Evolutionary conservation across 2,797 vertebrate genomes (phyloP).

Genomic region (Coracias cyanogaster): DNA sequence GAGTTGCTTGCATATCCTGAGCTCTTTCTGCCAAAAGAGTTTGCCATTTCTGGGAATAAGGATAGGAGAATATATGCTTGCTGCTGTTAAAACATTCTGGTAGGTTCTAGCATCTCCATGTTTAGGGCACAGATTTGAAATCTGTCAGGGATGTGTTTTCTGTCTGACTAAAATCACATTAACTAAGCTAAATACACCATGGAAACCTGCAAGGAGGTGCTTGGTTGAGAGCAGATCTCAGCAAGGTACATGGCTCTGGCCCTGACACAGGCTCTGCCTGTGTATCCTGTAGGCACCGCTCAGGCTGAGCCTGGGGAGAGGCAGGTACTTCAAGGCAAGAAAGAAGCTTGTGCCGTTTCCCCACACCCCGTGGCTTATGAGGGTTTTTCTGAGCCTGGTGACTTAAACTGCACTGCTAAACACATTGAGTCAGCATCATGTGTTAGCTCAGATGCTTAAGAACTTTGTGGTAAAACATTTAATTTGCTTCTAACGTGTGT

Average conservation of each 20-base stretch:
- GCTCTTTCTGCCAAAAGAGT: not conserved
- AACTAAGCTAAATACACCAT: not conserved
- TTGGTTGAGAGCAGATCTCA: not conserved
- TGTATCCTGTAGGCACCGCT: not conserved
- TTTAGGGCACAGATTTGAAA: not conserved
- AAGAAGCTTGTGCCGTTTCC: not conserved
- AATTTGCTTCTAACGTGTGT: not conserved
- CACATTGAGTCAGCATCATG: accelerated
- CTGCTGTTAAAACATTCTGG: not conserved
- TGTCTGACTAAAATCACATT: not conserved
- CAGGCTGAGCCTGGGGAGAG: not conserved
- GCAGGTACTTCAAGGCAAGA: not conserved
- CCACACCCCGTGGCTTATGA: accelerated
- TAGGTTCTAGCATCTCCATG: not conserved
- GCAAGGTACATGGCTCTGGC: not conserved
- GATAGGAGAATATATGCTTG: not conserved
- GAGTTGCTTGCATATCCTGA: constrained; percentile 11
- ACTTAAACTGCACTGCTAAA: no score
- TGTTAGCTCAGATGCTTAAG: not conserved
- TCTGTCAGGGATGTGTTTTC: not conserved
- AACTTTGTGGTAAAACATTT: not conserved
- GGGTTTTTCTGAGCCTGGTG: not conserved
- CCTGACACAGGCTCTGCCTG: not conserved
- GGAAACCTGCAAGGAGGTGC: not conserved
- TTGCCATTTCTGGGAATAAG: not conserved